These are phyloP conservation scores for Metaphire vulgaris DNA, from an alignment of 1,140 invertebrate species.

Conservation along the genomic window DNA sequence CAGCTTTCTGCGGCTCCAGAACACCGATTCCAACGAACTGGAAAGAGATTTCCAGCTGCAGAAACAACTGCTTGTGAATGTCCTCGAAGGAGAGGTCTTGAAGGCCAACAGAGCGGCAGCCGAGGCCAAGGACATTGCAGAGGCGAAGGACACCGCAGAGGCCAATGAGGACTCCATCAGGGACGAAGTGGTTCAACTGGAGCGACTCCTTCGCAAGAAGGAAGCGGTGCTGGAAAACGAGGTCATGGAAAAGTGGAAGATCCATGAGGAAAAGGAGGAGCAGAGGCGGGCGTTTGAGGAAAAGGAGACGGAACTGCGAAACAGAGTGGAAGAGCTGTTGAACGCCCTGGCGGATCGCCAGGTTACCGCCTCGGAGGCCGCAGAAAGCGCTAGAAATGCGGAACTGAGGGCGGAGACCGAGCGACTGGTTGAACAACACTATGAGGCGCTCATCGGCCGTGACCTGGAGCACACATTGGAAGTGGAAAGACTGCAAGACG, in stretches of 20 bases:
- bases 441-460: not conserved
- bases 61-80: not conserved
- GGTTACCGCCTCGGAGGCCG: not conserved
- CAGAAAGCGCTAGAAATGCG: not conserved
- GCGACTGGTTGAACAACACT: not conserved
- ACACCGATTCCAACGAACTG: not conserved
- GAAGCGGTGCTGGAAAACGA: not conserved
- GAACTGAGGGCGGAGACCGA: not conserved
- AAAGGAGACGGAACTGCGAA: not conserved
- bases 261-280: not conserved
- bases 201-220: not conserved
- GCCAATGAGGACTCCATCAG: not conserved
- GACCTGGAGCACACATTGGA: not conserved
- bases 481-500: not conserved
- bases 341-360: not conserved
- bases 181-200: not conserved
- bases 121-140: not conserved
- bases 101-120: not conserved
- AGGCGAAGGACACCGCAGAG: not conserved
- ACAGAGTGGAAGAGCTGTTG: not conserved
- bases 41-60: not conserved
- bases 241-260: not conserved
- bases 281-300: not conserved
- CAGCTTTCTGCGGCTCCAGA: not conserved
- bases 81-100: not conserved